Base-by-base conservation (phyloP, 2,113 vertebrate species). In the Orientallactaga bullata region DNA sequence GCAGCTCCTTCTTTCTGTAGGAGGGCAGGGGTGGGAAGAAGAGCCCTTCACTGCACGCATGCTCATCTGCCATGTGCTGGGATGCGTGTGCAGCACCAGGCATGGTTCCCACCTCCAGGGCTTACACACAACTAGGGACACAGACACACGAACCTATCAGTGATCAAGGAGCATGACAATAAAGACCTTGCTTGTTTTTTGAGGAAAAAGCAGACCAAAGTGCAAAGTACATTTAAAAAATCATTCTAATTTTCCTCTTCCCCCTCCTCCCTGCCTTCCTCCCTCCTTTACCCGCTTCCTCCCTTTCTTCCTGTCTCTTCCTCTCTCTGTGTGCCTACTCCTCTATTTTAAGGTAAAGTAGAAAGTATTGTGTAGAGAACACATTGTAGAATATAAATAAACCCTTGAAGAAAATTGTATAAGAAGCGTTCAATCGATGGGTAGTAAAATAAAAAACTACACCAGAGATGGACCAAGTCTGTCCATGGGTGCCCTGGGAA, bases 191-290 rank as follows among this genome's bases (percentile, higher is more conserved):
- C 23, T 89, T 71, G 35, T 42, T 87, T 87, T 87, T 66, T 26
- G 9, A 80, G 28, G n/a, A 68, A 85, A 90, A 90, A 88, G 71
- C n/a, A 77, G 84, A 89, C 24, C 37, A 23, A 89, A 90, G 7
- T n/a, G 12, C 35, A 71, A 91, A 7, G 72, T n/a, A 37, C 35
- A 68, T 21, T 18, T 23, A 28, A 39, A 78, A 47, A 89, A 32
- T 42, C 23, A 42, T 16, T 58, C 13, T 61, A 11, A 47, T 58
- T 2, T 23, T 42, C 58, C 37, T 42, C 13, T 42, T 6, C 35
- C 37, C 30, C 13, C 28, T 65, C 24, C 37, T 24, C 39, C 11
- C 37, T 5, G 23, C 21, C 39, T 23, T 3, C 55, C 61, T 5
- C 28, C 17, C 39, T 23, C 6, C 55, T 58, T 10, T 61, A 8